Conservation (phyloP, 2,113 vertebrate genomes). For the Narcine bancroftii region DNA sequence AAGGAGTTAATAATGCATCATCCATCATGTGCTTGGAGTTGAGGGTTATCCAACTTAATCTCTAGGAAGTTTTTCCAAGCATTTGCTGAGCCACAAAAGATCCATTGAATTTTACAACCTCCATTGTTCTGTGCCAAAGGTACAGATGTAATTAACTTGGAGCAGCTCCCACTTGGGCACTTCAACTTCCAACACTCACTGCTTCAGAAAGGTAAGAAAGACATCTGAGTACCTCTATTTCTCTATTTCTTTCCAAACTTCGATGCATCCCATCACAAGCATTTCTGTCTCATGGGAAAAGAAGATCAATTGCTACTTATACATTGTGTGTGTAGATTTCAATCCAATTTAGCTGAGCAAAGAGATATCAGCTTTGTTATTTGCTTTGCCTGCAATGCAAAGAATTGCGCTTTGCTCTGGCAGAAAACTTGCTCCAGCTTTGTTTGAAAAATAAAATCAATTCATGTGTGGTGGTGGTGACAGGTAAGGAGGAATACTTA, state of each 20-base stretch:
- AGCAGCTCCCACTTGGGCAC: background rate
- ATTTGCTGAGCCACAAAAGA: background rate
- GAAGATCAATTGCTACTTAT: background rate
- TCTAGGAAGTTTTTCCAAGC: background rate
- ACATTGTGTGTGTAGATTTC: background rate
- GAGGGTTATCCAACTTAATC: too few species aligned
- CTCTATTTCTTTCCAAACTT: background rate
- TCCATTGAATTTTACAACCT: background rate
- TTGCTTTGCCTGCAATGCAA: background rate
- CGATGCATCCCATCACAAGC: background rate
- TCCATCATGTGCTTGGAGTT: too few species aligned
- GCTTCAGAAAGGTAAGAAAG: background rate
- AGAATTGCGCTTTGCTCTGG: background rate
- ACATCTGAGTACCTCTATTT: background rate
- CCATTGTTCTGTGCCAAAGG: background rate
- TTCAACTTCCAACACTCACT: background rate
- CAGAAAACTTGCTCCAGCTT: background rate
- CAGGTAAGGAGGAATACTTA: background rate
- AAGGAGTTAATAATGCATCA: too few species aligned
- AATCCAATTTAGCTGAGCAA: slow-evolving; percentile 12
- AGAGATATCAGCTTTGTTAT: background rate
- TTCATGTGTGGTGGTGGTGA: too few species aligned
- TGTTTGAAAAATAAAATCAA: background rate
- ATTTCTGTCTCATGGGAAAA: background rate
- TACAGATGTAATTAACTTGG: background rate